These are phyloP conservation scores for Hydropsyche tenuis DNA, from an alignment of 1,140 invertebrate species.

Conservation along the genomic window DNA sequence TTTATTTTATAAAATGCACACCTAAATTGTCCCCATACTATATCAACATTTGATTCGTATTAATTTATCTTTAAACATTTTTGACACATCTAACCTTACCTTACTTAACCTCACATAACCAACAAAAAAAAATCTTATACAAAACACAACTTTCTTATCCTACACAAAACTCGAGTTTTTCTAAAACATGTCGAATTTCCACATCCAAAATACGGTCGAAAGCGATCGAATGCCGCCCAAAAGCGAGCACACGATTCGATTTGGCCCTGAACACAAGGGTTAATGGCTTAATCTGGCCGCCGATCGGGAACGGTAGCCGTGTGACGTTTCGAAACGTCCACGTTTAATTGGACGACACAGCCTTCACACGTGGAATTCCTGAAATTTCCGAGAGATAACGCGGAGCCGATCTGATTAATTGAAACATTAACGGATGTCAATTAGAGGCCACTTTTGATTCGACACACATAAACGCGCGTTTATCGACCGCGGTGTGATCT, in stretches of 20 bases:
- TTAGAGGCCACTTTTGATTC: constrained; percentile 27
- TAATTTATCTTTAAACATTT: no score
- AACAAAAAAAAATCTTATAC: no score
- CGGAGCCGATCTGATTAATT: constrained; percentile 34
- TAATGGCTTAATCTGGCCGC: constrained; percentile 29
- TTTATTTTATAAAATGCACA: no score
- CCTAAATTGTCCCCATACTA: no score
- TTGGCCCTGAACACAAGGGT: constrained; percentile 35
- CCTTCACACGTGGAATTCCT: constrained; percentile 36
- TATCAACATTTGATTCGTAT: no score
- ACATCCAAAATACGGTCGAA: no score
- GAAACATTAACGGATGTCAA: constrained; percentile 44
- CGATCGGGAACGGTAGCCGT: constrained; percentile 40
- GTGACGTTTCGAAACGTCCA: constrained; percentile 23
- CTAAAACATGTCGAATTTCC: no score
- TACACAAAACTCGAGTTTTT: no score
- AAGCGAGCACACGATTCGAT: constrained; percentile 38
- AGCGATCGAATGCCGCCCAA: background rate
- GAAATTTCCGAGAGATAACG: constrained; percentile 35
- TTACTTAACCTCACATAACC: no score
- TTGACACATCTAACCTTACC: no score
- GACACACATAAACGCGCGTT: background rate
- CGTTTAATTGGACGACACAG: constrained; percentile 12
- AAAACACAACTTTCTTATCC: no score
- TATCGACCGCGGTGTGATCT: no score